A percentile compares a stretch with the other conserved stretches of the same genome.
phyloP scores from a whole-genome alignment of 2,888 invertebrate genomes.

The Criorhina ranunculi region DNA sequence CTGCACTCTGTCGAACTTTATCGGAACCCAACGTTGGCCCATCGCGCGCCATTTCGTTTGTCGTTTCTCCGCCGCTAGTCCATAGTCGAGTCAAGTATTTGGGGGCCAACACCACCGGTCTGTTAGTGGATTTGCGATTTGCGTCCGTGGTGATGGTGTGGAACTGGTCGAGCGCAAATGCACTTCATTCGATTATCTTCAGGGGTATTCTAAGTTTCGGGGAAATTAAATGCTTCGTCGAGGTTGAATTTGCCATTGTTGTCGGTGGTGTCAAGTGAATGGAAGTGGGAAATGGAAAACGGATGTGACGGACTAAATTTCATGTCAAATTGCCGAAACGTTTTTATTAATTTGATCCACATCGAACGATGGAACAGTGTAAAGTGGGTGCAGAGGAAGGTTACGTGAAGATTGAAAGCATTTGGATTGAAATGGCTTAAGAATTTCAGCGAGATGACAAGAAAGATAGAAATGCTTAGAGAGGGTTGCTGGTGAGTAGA shows the following conservation, averaged over 20 bases:
- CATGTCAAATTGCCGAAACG: conserved; percentile 16
- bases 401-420: no score
- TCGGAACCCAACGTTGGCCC: conserved; percentile 44
- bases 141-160: conserved; percentile 13
- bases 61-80: conserved; percentile 11
- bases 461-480: no score
- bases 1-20: conserved; percentile 50
- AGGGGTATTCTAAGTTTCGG: background rate
- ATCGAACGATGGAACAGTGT: no score
- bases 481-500: no score
- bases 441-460: no score
- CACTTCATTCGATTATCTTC: background rate
- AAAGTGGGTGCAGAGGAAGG: background rate
- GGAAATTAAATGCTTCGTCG: background rate
- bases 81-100: conserved; percentile 13
- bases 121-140: conserved; percentile 8
- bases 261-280: no score
- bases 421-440: no score
- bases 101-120: conserved; percentile 34
- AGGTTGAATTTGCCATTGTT: background rate
- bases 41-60: conserved; percentile 9
- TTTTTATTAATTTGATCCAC: conserved; percentile 16
- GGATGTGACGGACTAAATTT: conserved; percentile 18
- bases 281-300: conserved; percentile 2
- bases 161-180: conserved; percentile 21